Percentiles rank a stretch among this genome's conserved stretches.
Conservation (phyloP, 2,113 vertebrate genomes). For the Amblyornis subalaris region DNA sequence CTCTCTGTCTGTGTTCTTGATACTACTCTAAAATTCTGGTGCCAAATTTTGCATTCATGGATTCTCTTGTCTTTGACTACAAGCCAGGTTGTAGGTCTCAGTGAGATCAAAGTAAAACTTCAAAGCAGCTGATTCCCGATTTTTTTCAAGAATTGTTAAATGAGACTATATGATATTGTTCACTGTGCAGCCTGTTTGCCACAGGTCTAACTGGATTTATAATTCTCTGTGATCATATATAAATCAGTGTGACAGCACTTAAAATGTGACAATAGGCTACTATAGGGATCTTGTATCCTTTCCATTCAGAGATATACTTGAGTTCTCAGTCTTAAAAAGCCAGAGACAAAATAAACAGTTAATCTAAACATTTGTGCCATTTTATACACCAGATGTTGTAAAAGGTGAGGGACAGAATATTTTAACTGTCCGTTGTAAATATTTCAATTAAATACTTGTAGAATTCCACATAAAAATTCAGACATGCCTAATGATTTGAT, state of each 20-base stretch:
- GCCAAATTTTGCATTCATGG: rapidly evolving
- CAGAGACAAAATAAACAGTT: neutral
- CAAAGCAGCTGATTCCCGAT: neutral
- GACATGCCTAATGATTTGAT: too few relatives aligned
- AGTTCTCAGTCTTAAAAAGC: neutral
- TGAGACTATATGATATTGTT: neutral
- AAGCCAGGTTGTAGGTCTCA: neutral
- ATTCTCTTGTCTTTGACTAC: neutral
- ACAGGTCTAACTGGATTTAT: neutral
- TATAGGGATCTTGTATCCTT: neutral
- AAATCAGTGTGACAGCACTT: neutral
- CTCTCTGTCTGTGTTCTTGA: neutral
- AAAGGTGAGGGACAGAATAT: neutral
- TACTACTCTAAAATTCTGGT: neutral
- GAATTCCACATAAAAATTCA: too few relatives aligned
- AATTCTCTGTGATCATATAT: neutral
- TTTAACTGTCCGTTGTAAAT: neutral
- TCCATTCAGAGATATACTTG: neutral
- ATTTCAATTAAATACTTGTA: neutral
- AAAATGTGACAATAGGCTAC: neutral
- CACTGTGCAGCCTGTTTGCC: neutral
- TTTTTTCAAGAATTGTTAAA: neutral
- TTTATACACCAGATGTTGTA: neutral
- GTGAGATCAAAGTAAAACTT: slow-evolving; percentile 23
- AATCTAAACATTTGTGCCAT: neutral